Evolutionary conservation across 2,113 vertebrate genomes (phyloP), one percentile per base, ranked within the genome.

Genomic region (Nannospalax galili): DNA sequence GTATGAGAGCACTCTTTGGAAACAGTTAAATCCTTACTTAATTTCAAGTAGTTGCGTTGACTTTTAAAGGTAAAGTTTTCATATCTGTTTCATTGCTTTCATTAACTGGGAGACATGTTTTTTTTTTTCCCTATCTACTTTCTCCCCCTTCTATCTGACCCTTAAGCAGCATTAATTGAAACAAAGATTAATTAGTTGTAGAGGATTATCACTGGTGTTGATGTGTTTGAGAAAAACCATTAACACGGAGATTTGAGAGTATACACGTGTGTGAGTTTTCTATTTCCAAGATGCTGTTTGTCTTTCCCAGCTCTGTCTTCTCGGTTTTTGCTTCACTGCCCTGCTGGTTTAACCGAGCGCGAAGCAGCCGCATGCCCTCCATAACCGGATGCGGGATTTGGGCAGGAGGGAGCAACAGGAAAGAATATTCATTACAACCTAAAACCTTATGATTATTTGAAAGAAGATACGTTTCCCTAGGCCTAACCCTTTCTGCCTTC

Each of bases 61-160:
- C 78, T 73, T 58, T 48, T 58, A 60, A 88, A 80, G 16, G 17
- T 64, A 42, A 75, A 1, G 5, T 67, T 81, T 84, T 75, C 73
- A 37, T 78, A 90, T 95, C 52, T 64, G 14, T 85, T 95, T 65
- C 48, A 79, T 86, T 75, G 37, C 8, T 91, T 88, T 84, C 80
- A 28, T 87, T 84, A 82, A 69, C 60, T 7, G 3, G 84, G 35
- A 77, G 35, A 86, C 1, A 32, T 62, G 72, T 42, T n/a, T 60
- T 64, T 48, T 77, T 42, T n/a, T 60, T 64, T 48, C 28, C 30
- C 30, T 75, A 52, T 58, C 28, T 84, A 28, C 15, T 28, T 20
- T 60, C 5, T 62, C 32, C 67, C 58, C 11, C 20, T 24, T 40
- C 69, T 12, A 17, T 11, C 20, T 19, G 7, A 69, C 15, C 20